Base-by-base conservation (phyloP, 2,888 invertebrate species). In the Congeria kusceri region DNA sequence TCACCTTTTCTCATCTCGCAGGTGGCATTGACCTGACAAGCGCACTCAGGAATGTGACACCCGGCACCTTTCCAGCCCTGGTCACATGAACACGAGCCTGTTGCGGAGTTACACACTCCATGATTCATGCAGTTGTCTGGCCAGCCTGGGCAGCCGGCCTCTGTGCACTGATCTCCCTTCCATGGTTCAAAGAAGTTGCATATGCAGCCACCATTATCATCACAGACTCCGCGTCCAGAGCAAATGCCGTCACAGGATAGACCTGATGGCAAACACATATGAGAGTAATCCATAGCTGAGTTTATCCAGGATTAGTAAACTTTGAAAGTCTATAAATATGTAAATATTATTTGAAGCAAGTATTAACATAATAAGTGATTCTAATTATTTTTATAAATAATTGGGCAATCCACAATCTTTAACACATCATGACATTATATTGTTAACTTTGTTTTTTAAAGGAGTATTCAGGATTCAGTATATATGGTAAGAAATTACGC, bases 91-190 rank as follows among this genome's bases (percentile, higher is more conserved):
- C 90, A 90, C n/a, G 70, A 39, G 2, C 85, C 77, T 9, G 77
- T 79, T 1, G 86, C 88, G 11, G 71, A 64, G 58, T 84, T 86
- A 74, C 90, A 90, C 18, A 71, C 61, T 23, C 90, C 90, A 61
- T 87, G 87, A 0, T 80, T 83, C 56, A 77, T 83, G 68, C 90
- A 90, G 66, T 83, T 77, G 32, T 76, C 53, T 11, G 90, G 90
- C 88, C 89, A 89, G 9, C 90, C 90, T 11, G 89, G 88, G 67
- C 90, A 90, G 3, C 85, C 84, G 13, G 73, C 83, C n/a, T 71
- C 25, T 13, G 86, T 75, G 79, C 90, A 90, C 39, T 69, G 74
- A 2, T 67, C 80, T 1, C 90, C 89, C 63, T 20, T 32, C 56
- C 20, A 29, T 29, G 11, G 49, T 0, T 77, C 79, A 72, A 85